Conservation (phyloP, 2,797 vertebrate species). For the Chrysolophus pictus region DNA sequence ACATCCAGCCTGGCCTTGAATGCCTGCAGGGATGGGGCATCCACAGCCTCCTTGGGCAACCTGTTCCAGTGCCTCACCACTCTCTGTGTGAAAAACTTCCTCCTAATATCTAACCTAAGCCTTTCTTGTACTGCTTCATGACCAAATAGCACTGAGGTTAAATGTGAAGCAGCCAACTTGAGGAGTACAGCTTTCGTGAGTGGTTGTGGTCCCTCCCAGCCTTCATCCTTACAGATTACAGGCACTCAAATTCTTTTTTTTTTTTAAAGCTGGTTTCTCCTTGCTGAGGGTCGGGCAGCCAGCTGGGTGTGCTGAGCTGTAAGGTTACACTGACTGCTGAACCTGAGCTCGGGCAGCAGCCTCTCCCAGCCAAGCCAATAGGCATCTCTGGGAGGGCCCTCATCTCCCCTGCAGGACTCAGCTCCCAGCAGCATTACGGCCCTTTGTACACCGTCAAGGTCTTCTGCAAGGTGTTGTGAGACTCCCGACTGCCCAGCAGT, state of each 20-base stretch:
- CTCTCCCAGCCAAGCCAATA: not conserved
- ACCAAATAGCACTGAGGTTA: accelerated
- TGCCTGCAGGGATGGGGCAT: too few species aligned
- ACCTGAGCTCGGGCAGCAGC: not conserved
- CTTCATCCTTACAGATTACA: not conserved
- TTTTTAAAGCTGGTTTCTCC: not conserved
- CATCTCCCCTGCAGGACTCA: not conserved
- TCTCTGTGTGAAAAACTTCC: too few species aligned
- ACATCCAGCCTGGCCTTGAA: too few species aligned
- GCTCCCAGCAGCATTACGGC: not conserved
- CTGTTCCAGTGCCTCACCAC: too few species aligned
- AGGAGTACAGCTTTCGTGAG: not conserved
- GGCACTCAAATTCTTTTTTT: not conserved
- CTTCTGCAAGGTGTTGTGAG: not conserved
- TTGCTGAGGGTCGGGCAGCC: not conserved
- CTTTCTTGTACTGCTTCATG: not conserved
- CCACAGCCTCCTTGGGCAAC: too few species aligned
- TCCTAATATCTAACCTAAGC: too few species aligned
- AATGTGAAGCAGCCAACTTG: not conserved
- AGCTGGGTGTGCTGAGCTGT: constrained; percentile 9
- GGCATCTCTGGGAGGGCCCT: not conserved
- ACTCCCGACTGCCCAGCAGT: not conserved
- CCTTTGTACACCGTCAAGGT: not conserved
- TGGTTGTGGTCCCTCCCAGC: not conserved
- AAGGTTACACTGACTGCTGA: not conserved